Conservation (phyloP, 2,888 invertebrate genomes). For the Himalopsyche japonica region DNA sequence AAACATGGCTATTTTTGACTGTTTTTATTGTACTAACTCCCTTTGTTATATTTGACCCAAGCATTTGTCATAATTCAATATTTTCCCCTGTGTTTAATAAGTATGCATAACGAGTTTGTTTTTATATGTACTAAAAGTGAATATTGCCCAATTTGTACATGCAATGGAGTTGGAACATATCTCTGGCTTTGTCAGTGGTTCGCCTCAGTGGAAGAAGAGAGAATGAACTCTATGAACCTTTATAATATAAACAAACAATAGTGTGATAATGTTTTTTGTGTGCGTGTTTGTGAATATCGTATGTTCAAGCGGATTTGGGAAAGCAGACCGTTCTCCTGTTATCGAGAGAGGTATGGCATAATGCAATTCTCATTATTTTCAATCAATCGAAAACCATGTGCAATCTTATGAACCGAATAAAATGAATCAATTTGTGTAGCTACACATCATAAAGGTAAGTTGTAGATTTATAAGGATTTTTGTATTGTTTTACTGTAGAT, state of each 20-base stretch:
- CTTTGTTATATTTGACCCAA: background rate
- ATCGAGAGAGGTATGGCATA: background rate
- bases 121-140: constrained; percentile 6
- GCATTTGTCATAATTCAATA: background rate
- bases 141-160: background rate
- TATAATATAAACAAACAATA: background rate
- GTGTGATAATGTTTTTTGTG: background rate
- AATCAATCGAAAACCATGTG: background rate
- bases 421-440: background rate
- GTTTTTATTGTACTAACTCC: background rate
- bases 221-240: background rate
- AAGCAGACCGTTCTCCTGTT: background rate
- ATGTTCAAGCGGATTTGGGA: background rate
- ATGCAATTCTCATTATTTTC: background rate
- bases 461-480: background rate
- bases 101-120: background rate
- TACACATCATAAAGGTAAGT: background rate
- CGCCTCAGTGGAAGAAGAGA: constrained; percentile 17
- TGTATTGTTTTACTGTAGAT: background rate
- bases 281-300: background rate
- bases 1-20: background rate
- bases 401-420: background rate
- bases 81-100: background rate
- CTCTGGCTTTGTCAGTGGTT: constrained; percentile 37
- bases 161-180: background rate